A percentile compares a stretch with the other conserved stretches of the same genome.
phyloP scores from a whole-genome alignment of 2,113 vertebrate genomes.

The Numenius arquata region DNA sequence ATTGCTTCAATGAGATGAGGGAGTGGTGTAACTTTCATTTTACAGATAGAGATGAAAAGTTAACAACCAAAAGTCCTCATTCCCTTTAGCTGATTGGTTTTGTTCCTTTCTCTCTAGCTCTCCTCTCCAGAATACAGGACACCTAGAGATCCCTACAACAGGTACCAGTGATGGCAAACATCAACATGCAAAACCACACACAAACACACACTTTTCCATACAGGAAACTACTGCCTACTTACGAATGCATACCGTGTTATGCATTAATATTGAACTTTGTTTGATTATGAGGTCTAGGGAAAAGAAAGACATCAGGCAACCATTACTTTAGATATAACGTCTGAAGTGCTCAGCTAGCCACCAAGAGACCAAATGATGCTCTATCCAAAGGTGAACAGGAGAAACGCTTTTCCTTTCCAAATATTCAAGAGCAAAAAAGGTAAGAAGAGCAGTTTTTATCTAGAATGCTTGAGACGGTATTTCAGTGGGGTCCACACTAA shows the following conservation, averaged over 20 bases:
- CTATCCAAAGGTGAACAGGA: background rate
- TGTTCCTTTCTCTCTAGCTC: background rate
- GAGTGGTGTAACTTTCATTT: background rate
- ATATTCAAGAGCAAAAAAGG: background rate
- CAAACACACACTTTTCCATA: background rate
- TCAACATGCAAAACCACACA: background rate
- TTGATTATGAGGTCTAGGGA: background rate
- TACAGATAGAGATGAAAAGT: background rate
- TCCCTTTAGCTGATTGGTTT: background rate
- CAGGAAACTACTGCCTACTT: background rate
- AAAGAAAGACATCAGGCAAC: background rate
- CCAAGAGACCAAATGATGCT: background rate
- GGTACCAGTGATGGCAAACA: background rate
- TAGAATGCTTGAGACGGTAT: background rate
- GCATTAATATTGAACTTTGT: background rate
- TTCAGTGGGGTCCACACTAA: background rate
- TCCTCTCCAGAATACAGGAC: background rate
- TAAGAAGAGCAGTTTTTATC: background rate
- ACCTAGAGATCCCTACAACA: background rate
- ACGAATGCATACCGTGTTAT: accelerated
- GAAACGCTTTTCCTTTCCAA: background rate
- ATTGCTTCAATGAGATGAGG: background rate
- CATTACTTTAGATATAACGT: background rate
- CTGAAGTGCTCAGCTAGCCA: background rate
- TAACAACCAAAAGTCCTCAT: background rate